phyloP scores from a whole-genome alignment of 2,888 invertebrate species.

The Barypeithes pellucidus region DNA sequence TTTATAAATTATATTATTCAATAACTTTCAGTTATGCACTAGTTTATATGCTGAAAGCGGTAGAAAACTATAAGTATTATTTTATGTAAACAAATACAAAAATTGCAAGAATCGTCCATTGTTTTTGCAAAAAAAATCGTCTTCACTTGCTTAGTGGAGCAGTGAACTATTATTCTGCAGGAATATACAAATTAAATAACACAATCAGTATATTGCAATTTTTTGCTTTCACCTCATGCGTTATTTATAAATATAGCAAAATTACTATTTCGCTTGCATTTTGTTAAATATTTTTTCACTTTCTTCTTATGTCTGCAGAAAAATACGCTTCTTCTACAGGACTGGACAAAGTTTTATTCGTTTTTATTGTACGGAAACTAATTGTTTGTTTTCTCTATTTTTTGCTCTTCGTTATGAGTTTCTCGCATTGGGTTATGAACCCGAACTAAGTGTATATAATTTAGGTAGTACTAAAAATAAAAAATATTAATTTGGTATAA shows the following conservation, averaged over 20 bases:
- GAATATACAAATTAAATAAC: conserved; percentile 27
- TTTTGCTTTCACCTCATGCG: conserved; percentile 41
- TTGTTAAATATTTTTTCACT: conserved; percentile 6
- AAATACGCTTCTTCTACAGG: not conserved
- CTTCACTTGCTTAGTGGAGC: conserved; percentile 39
- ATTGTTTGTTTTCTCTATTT: no score
- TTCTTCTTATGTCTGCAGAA: not conserved
- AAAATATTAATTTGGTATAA: no score
- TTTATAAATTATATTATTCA: no score
- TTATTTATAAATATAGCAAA: conserved; percentile 30
- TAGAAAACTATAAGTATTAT: not conserved
- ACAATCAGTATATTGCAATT: conserved; percentile 25
- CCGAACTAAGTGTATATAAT: no score
- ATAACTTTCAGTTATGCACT: not conserved
- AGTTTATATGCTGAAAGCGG: conserved; percentile 8
- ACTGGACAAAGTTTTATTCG: not conserved
- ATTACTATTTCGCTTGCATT: conserved; percentile 9
- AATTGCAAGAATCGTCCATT: conserved; percentile 18
- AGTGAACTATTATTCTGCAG: conserved; percentile 24
- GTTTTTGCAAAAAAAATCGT: conserved; percentile 35
- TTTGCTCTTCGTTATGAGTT: no score
- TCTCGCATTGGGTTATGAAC: no score
- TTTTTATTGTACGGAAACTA: no score
- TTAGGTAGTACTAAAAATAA: no score
- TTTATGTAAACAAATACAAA: conserved; percentile 26